Evolutionary conservation across 2,888 invertebrate genomes (phyloP).

Genomic region (Hecatera dysodea): DNA sequence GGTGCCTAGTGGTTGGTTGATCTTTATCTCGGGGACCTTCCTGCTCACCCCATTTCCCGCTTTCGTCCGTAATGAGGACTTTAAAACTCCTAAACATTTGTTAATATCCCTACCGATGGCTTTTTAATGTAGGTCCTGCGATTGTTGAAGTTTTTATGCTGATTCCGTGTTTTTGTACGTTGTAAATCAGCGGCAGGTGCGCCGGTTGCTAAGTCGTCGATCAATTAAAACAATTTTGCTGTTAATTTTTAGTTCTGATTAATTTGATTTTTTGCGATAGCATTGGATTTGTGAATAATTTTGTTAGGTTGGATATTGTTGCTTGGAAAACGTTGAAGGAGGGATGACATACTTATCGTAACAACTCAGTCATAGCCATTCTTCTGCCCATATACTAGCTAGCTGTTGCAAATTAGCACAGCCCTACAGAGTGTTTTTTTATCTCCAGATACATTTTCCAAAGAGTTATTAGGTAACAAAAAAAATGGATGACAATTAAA

Average conservation of each 20-base stretch:
- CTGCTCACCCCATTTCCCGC: conserved; percentile 60
- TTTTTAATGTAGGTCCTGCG: conserved; percentile 81
- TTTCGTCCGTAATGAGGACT: conserved; percentile 77
- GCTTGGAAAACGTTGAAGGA: no score
- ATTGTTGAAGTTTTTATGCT: conserved; percentile 61
- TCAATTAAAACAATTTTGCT: conserved; percentile 48
- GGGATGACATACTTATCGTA: background rate
- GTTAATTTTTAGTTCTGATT: conserved; percentile 26
- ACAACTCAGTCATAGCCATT: background rate
- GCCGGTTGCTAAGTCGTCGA: conserved; percentile 28
- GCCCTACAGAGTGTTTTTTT: no score
- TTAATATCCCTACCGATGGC: conserved; percentile 81
- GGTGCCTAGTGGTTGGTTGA: conserved; percentile 67
- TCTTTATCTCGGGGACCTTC: conserved; percentile 65
- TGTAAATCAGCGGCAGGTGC: conserved; percentile 66
- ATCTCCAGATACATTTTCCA: no score
- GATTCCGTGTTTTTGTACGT: conserved; percentile 63
- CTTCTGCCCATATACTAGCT: background rate
- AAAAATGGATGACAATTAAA: background rate
- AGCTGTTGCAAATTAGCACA: background rate
- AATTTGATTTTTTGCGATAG: conserved; percentile 7
- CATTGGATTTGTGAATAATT: background rate
- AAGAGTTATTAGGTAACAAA: background rate
- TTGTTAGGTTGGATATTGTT: background rate
- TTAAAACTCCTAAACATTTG: conserved; percentile 84